Percentiles rank a stretch among this genome's conserved stretches.
Evolutionary conservation across 2,888 invertebrate genomes (phyloP).

Genomic region (Ferdinandea cuprea): DNA sequence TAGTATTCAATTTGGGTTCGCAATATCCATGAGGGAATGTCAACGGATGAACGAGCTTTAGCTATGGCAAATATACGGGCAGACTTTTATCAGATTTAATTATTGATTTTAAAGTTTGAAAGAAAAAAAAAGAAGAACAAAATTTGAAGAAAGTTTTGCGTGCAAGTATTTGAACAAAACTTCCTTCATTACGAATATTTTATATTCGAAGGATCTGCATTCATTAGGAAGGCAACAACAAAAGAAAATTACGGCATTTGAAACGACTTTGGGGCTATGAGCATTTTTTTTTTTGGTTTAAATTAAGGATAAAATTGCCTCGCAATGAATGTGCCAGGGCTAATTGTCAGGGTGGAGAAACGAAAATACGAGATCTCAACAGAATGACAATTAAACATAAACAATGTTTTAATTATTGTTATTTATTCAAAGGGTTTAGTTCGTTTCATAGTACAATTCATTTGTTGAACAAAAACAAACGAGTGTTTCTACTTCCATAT

Average conservation of each 20-base stretch:
- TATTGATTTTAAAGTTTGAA: conserved; percentile 61
- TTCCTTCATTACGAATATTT: conserved; percentile 49
- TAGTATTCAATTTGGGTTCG: conserved; percentile 39
- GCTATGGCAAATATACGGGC: conserved; percentile 31
- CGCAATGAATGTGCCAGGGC: neutral
- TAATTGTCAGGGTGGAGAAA: neutral
- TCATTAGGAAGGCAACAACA: neutral
- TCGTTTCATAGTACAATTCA: too few species aligned
- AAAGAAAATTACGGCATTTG: neutral
- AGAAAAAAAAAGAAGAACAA: too few species aligned
- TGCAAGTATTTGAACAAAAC: conserved; percentile 58
- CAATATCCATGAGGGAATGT: conserved; percentile 51
- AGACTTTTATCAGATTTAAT: conserved; percentile 63
- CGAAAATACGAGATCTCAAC: too few species aligned
- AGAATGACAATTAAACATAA: too few species aligned
- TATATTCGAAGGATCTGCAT: conserved; percentile 13
- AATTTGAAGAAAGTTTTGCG: conserved; percentile 56
- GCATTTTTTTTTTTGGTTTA: conserved; percentile 17
- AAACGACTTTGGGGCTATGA: neutral
- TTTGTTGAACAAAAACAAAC: too few species aligned
- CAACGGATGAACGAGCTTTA: conserved; percentile 53
- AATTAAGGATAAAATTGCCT: conserved; percentile 21
- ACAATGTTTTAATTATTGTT: too few species aligned
- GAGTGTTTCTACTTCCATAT: too few species aligned
- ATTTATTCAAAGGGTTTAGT: too few species aligned